Base-by-base conservation (phyloP, 2,797 vertebrate species). In the Linurgus olivaceus region DNA sequence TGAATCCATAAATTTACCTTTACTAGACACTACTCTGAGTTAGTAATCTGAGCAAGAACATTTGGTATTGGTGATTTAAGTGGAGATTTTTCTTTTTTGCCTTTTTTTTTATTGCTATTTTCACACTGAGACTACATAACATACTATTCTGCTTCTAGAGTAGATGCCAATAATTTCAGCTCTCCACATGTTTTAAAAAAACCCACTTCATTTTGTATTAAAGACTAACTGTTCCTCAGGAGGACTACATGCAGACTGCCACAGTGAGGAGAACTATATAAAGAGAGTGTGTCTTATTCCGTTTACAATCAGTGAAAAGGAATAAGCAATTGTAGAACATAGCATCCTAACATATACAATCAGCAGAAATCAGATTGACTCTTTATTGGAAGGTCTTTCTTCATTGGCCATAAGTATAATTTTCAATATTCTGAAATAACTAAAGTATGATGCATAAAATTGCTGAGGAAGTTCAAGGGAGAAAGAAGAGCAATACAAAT, bases 351-450 rank as follows among this genome's bases (percentile, higher is more conserved):
- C 13, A 26, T 17, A 57, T 6, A 28, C 11, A 17, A 71, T 55
- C 16, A 73, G 9, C 19, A 77, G 48, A 74, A n/a, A 71, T n/a
- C 24, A 44, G 28, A 44, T 1, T 45, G 45, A 54, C 29, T 77
- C 8, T 38, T 67, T 57, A 15, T 37, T 62, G 38, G 17, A 66
- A 79, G 23, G 17, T 24, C 12, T 50, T 37, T 71, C 37, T 72
- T 88, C 24, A n/a, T 5, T 80, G 57, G 8, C 35, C 52, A 24
- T 40, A 62, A 70, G 7, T 65, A 33, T 25, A 0, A 33, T 73
- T 86, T n/a, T 38, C 9, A 66, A 26, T 48, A 70, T 63, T 85
- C 73, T 93, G 15, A 81, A 90, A 59, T 79, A 92, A 81, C 3
- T 5, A 10, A 38, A 58, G 8, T 38, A 40, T 59, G 47, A 80